A percentile compares a stretch with the other conserved stretches of the same genome.
Conservation (phyloP, 2,113 vertebrate genomes). For the Uria aalge region DNA sequence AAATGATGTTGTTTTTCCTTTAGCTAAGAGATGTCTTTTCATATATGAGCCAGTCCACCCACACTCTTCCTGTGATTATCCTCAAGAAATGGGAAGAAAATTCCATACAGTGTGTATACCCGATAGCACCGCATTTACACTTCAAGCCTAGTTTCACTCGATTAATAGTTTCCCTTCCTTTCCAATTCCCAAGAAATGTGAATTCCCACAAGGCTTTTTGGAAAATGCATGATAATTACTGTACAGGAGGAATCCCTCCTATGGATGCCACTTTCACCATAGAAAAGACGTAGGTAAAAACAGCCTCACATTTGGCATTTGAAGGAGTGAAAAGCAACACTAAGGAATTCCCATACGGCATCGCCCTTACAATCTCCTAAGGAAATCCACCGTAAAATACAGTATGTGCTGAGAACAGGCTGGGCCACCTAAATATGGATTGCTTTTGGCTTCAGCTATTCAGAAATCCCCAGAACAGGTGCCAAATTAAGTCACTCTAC, state of each 20-base stretch:
- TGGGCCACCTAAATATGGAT: conserved; percentile 55
- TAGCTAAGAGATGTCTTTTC: conserved; percentile 1
- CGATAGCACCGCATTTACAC: not conserved
- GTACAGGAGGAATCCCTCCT: not conserved
- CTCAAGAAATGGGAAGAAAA: conserved; percentile 25
- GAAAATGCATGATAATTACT: not conserved
- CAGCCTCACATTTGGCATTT: conserved; percentile 37
- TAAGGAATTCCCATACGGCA: not conserved
- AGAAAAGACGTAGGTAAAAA: not conserved
- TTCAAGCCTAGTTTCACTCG: not conserved
- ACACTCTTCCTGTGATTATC: conserved; percentile 35
- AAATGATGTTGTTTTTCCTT: not conserved
- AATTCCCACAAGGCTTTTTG: not conserved
- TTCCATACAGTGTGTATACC: not conserved
- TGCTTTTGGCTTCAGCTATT: conserved; percentile 63
- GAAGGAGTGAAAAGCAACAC: conserved; percentile 38
- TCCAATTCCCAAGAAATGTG: not conserved
- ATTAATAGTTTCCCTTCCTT: conserved; percentile 33
- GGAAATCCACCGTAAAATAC: conserved; percentile 63
- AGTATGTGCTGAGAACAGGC: conserved; percentile 47
- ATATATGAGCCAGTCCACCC: not conserved
- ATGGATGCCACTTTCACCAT: not conserved
- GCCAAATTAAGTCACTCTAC: conserved; percentile 63
- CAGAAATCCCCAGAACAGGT: conserved; percentile 71
- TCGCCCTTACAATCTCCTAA: conserved; percentile 20